Evolutionary conservation across 1,140 invertebrate genomes (phyloP).

Genomic region (Melanaphis sacchari): DNA sequence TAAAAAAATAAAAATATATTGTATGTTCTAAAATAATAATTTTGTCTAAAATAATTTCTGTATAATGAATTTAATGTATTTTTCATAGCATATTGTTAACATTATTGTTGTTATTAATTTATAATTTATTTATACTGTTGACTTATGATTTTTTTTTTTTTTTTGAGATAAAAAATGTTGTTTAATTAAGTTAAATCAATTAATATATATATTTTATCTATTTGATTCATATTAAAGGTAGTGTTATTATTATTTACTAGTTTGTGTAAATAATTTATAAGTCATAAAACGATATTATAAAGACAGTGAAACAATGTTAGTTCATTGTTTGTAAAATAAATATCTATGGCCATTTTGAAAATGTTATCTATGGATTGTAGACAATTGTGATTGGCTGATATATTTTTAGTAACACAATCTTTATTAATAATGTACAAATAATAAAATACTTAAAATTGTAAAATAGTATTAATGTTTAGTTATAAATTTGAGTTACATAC

Average conservation of each 20-base stretch:
- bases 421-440: not conserved
- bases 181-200: not conserved
- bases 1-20: not conserved
- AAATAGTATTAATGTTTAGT: not conserved
- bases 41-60: not conserved
- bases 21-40: not conserved
- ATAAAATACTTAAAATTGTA: not conserved
- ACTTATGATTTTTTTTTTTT: not conserved
- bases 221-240: not conserved
- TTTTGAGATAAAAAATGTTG: not conserved
- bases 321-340: constrained; percentile 6
- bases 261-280: not conserved
- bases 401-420: not conserved
- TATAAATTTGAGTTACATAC: not conserved
- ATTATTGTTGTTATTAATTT: not conserved
- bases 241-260: not conserved
- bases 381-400: constrained; percentile 9
- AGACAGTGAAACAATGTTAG: not conserved
- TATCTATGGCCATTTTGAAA: not conserved
- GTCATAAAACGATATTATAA: not conserved
- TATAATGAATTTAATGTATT: not conserved
- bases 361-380: constrained; percentile 1
- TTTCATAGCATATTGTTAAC: not conserved
- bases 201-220: not conserved
- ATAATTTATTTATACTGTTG: not conserved